phyloP scores from a whole-genome alignment of 2,113 vertebrate species.

The Paradoxurus hermaphroditus region DNA sequence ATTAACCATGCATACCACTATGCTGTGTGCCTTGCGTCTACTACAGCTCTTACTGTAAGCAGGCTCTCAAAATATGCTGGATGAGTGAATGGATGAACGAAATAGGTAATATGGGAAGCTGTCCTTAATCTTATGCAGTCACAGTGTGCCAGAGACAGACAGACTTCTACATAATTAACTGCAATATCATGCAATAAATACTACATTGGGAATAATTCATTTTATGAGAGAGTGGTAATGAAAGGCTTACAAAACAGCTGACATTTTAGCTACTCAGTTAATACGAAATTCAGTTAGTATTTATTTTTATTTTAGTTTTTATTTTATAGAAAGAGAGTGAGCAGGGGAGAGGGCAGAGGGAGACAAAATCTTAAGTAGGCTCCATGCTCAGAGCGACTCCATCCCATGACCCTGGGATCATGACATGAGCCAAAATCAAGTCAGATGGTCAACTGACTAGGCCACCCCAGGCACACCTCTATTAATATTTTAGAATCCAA shows the following conservation, averaged over 20 bases:
- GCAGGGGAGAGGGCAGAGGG: too few relatives aligned
- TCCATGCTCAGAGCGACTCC: too few relatives aligned
- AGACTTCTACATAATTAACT: background rate
- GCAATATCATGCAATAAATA: background rate
- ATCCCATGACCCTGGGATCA: too few relatives aligned
- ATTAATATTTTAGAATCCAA: slow-evolving; percentile 20
- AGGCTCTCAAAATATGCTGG: background rate
- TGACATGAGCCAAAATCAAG: too few relatives aligned
- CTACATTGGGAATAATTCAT: background rate
- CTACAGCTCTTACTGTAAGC: background rate
- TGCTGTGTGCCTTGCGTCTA: background rate
- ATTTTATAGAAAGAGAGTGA: too few relatives aligned
- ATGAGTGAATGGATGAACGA: background rate
- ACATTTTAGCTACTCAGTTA: background rate
- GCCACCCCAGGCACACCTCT: background rate
- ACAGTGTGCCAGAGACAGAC: background rate
- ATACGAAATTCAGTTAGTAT: background rate
- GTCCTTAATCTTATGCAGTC: background rate
- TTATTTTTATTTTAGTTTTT: background rate
- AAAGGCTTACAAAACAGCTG: background rate
- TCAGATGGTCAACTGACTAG: too few relatives aligned
- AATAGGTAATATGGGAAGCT: background rate
- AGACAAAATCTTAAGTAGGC: too few relatives aligned
- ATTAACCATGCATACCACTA: background rate
- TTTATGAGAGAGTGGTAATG: background rate